Evolutionary conservation across 2,888 invertebrate genomes (phyloP).

Genomic region (Bhutanitis thaidina): DNA sequence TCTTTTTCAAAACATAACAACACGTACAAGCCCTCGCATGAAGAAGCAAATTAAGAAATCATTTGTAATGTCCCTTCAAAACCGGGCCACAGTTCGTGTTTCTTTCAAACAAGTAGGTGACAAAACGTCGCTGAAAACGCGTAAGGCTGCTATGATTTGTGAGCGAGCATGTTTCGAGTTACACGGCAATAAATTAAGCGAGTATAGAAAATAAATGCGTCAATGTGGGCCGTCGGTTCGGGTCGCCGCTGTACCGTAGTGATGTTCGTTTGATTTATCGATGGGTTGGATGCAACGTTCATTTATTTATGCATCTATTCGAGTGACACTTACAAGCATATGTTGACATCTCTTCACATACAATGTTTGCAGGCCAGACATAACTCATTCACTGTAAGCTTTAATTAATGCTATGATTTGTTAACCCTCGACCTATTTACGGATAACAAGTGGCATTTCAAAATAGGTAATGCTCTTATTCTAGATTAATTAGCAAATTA

Average conservation of each 20-base stretch:
- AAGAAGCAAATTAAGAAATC: conserved; percentile 16
- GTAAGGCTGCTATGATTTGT: conserved; percentile 58
- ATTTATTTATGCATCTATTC: conserved; percentile 40
- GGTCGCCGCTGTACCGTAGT: conserved; percentile 36
- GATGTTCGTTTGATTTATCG: conserved; percentile 62
- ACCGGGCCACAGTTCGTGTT: conserved; percentile 16
- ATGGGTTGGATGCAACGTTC: conserved; percentile 43
- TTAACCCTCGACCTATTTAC: conserved; percentile 10
- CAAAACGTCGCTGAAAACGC: conserved; percentile 54
- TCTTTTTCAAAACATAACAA: background rate
- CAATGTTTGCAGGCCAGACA: conserved; percentile 23
- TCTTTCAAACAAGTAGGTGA: conserved; percentile 41
- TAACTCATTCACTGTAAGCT: conserved; percentile 14
- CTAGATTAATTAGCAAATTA: no score
- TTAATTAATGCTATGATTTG: conserved; percentile 21
- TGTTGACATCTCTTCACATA: conserved; percentile 35
- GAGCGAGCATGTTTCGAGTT: conserved; percentile 58
- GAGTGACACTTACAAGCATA: conserved; percentile 36
- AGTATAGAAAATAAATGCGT: conserved; percentile 64
- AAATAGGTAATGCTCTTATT: no score
- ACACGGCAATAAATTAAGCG: conserved; percentile 64
- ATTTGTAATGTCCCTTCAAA: conserved; percentile 15
- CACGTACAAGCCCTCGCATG: background rate
- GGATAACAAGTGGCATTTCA: conserved; percentile 6
- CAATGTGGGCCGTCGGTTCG: conserved; percentile 50